phyloP scores from a whole-genome alignment of 2,113 vertebrate species.

The Elachura formosa region DNA sequence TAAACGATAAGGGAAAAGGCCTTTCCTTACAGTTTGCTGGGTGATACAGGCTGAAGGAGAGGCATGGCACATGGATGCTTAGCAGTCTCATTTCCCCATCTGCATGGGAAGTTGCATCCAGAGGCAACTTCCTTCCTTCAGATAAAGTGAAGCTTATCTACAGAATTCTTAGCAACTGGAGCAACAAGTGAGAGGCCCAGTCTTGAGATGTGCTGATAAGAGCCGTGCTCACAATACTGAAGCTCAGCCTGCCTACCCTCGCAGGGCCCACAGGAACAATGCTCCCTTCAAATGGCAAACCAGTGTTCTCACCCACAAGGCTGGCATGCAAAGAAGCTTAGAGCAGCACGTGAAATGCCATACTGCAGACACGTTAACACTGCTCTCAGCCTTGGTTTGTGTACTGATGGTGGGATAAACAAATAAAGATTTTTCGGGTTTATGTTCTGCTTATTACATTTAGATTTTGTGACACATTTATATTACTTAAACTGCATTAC shows the following conservation, averaged over 20 bases:
- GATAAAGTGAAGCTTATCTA: conserved; percentile 24
- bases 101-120: background rate
- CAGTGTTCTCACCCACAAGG: fast-evolving
- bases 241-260: background rate
- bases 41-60: background rate
- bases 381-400: background rate
- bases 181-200: background rate
- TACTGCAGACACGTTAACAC: background rate
- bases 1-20: background rate
- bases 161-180: background rate
- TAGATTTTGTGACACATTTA: background rate
- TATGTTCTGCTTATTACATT: background rate
- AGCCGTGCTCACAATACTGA: background rate
- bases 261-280: background rate
- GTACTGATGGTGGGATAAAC: background rate
- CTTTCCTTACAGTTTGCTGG: background rate
- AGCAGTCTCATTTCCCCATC: background rate
- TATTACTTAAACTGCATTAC: background rate
- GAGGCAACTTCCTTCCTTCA: background rate
- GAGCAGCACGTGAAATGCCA: background rate
- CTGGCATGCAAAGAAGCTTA: background rate
- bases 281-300: background rate
- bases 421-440: background rate
- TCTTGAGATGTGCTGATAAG: background rate
- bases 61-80: background rate